Conservation (phyloP, 2,113 vertebrate species). For the Rhizomys pruinosus region DNA sequence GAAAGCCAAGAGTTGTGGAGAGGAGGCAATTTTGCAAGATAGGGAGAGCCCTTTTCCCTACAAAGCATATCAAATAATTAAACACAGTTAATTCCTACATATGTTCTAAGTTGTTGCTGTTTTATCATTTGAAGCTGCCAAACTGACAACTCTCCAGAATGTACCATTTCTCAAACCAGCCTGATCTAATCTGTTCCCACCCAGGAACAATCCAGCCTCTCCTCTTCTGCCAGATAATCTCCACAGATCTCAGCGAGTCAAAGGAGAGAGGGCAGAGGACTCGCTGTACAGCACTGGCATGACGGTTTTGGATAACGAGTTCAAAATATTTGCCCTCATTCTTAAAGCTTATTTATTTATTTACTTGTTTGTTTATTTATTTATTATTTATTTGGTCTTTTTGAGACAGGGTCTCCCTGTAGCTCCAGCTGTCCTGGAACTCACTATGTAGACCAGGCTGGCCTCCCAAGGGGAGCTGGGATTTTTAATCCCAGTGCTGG, state of each 20-base stretch:
- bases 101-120: neutral
- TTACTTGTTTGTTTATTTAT: neutral
- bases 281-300: neutral
- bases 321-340: neutral
- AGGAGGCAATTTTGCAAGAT: neutral
- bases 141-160: neutral
- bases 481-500: too few species aligned
- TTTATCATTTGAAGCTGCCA: constrained; percentile 15
- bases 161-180: constrained; percentile 12
- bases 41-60: neutral
- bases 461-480: too few species aligned
- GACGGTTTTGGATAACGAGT: neutral
- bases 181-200: neutral
- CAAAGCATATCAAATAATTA: constrained; percentile 41
- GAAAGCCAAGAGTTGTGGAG: neutral
- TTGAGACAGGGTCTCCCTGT: neutral
- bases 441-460: neutral
- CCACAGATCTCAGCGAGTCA: neutral
- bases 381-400: neutral
- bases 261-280: neutral
- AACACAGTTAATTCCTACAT: constrained; percentile 11
- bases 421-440: neutral
- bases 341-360: neutral
- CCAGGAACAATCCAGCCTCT: neutral
- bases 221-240: constrained; percentile 13